Evolutionary conservation across 1,140 invertebrate genomes (phyloP).

Genomic region (Rhynchophorus ferrugineus): DNA sequence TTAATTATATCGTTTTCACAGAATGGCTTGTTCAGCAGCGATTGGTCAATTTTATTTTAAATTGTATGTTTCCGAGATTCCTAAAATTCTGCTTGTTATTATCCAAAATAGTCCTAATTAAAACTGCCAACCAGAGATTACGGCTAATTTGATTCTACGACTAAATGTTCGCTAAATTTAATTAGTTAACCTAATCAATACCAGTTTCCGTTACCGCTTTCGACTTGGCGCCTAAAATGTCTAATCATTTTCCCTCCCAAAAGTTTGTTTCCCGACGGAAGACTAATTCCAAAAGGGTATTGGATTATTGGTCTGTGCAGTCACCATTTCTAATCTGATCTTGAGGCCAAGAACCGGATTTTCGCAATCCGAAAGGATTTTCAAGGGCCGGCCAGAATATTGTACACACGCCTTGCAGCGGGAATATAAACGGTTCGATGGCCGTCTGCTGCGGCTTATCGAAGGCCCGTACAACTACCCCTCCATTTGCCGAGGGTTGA

Average conservation of each 20-base stretch:
- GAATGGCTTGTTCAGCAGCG: no score
- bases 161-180: constrained; percentile 1
- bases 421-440: not conserved
- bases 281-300: constrained; percentile 1
- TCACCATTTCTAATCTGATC: constrained; percentile 7
- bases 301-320: constrained; percentile 5
- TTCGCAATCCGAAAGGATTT: not conserved
- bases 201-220: not conserved
- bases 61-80: no score
- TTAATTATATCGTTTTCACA: no score
- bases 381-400: not conserved
- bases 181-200: not conserved
- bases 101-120: no score
- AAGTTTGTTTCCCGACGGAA: not conserved
- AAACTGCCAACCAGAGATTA: not conserved
- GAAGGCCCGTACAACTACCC: not conserved
- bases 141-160: not conserved
- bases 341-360: not conserved
- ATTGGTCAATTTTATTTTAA: no score
- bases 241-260: not conserved
- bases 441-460: not conserved
- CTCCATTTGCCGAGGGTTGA: not conserved
- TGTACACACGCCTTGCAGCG: not conserved
- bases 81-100: no score
- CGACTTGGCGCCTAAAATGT: not conserved